Evolutionary conservation across 2,113 vertebrate genomes (phyloP).

Genomic region (Oriolus oriolus): DNA sequence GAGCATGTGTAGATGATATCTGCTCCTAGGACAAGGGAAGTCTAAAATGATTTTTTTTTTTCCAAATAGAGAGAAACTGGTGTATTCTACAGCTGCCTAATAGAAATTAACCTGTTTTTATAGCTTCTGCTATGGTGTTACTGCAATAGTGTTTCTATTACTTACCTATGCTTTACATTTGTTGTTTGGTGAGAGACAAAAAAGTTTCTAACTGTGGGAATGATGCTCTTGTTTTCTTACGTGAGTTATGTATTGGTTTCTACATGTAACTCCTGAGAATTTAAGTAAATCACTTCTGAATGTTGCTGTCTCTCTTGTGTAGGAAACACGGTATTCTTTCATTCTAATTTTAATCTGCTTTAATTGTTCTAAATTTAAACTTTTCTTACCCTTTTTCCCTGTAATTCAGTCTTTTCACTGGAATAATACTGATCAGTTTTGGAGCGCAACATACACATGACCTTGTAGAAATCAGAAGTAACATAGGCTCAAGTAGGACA

Average conservation of each 20-base stretch:
- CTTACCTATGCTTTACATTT: background rate
- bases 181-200: background rate
- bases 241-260: background rate
- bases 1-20: background rate
- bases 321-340: background rate
- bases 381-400: background rate
- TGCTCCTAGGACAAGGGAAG: background rate
- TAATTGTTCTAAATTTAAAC: background rate
- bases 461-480: background rate
- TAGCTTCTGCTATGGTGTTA: background rate
- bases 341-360: background rate
- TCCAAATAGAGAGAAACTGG: background rate
- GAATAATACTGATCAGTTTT: background rate
- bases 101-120: background rate
- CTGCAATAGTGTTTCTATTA: background rate
- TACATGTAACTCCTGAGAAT: background rate
- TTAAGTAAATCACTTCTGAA: background rate
- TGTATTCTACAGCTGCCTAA: background rate
- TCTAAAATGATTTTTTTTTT: background rate
- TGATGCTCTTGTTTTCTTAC: background rate
- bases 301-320: background rate
- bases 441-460: background rate
- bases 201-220: background rate
- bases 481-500: background rate
- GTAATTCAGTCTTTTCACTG: background rate